phyloP scores from a whole-genome alignment of 2,797 vertebrate species.

The Phyllotis vaccarum region DNA sequence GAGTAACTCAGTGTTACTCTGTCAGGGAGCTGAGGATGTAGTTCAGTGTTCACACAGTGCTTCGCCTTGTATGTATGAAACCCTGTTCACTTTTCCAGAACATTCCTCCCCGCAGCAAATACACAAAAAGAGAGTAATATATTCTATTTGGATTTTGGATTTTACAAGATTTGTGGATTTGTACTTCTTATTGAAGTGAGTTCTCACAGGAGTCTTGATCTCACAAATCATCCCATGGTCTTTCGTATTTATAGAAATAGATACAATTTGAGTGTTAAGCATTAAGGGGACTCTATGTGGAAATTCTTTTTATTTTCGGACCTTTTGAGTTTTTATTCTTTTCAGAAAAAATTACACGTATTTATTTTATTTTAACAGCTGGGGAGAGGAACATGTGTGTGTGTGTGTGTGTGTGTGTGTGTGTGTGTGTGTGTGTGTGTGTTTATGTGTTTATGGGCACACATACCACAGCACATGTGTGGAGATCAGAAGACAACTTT shows the following conservation, averaged over 20 bases:
- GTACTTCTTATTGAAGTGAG: neutral
- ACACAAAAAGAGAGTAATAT: neutral
- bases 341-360: neutral
- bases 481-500: neutral
- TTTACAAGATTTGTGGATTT: constrained; percentile 49
- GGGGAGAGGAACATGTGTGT: too few species aligned
- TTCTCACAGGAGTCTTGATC: constrained; percentile 65
- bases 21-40: neutral
- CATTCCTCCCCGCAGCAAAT: neutral
- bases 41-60: neutral
- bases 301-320: neutral
- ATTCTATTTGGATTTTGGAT: constrained; percentile 44
- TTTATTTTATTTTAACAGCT: neutral
- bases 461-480: neutral
- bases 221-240: neutral
- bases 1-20: too few species aligned
- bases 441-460: neutral
- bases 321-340: constrained; percentile 12
- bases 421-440: neutral
- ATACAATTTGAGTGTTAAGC: neutral
- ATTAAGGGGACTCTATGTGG: neutral
- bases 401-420: neutral
- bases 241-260: neutral
- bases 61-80: neutral
- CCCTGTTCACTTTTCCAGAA: neutral